Evolutionary conservation across 2,888 invertebrate genomes (phyloP).

Genomic region (Thera britannica): DNA sequence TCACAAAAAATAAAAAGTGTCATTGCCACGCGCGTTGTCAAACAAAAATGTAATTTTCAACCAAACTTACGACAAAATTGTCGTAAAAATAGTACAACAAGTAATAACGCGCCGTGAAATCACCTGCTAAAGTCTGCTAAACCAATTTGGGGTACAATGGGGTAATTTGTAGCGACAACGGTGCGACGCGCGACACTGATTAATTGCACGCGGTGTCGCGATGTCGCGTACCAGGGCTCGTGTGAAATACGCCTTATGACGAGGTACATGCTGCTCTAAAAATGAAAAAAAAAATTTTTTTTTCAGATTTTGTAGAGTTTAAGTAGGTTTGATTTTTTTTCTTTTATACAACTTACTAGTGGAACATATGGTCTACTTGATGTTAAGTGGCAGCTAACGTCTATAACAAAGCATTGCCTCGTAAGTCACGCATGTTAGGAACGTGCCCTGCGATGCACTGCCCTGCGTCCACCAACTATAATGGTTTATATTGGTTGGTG

Average conservation of each 20-base stretch:
- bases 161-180: conserved; percentile 43
- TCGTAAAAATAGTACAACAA: conserved; percentile 34
- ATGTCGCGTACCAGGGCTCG: conserved; percentile 60
- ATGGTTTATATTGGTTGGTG: too few relatives aligned
- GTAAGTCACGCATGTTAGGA: too few relatives aligned
- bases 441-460: too few relatives aligned
- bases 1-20: conserved; percentile 6
- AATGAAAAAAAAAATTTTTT: background rate
- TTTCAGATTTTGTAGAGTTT: too few relatives aligned
- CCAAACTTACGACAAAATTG: conserved; percentile 15
- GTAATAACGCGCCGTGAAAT: conserved; percentile 51
- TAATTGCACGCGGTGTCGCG: conserved; percentile 62
- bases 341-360: too few relatives aligned
- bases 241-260: conserved; percentile 62
- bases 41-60: conserved; percentile 23
- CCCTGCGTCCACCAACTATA: too few relatives aligned
- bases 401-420: too few relatives aligned
- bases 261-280: conserved; percentile 27
- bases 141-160: conserved; percentile 49
- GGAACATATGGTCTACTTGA: too few relatives aligned
- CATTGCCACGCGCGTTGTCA: background rate
- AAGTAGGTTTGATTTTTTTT: too few relatives aligned
- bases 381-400: too few relatives aligned
- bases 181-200: conserved; percentile 58
- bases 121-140: conserved; percentile 45